Percentiles rank a stretch among this genome's conserved stretches.
phyloP scores from a whole-genome alignment of 1,140 invertebrate species.

The Caligus rogercresseyi region DNA sequence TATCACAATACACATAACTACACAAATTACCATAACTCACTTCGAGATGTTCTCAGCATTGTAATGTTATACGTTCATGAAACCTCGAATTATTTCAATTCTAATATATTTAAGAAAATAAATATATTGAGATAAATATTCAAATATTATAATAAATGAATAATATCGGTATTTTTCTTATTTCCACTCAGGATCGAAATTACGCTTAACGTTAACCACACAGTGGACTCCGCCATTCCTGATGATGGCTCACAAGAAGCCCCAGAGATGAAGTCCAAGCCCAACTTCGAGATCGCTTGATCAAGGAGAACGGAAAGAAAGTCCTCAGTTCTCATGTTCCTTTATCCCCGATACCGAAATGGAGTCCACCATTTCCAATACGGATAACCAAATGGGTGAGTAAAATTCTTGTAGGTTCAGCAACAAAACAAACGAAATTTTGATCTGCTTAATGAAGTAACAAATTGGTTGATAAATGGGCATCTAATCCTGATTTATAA shows the following conservation, averaged over 20 bases:
- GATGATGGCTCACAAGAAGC: slow-evolving; percentile 41
- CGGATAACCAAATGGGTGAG: background rate
- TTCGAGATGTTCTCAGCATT: no score
- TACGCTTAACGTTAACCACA: slow-evolving; percentile 72
- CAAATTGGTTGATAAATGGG: no score
- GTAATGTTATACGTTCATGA: no score
- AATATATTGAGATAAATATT: no score
- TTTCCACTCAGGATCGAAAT: slow-evolving; percentile 39
- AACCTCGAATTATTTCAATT: no score
- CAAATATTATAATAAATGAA: background rate
- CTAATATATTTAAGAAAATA: no score
- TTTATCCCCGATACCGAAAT: slow-evolving; percentile 27
- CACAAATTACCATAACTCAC: no score
- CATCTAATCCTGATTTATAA: no score
- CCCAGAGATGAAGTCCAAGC: slow-evolving; percentile 65
- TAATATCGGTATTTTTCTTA: background rate
- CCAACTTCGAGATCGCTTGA: slow-evolving; percentile 65
- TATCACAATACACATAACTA: no score
- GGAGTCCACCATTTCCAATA: background rate
- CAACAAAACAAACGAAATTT: slow-evolving; percentile 1
- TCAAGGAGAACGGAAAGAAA: slow-evolving; percentile 42
- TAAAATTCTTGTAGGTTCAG: no score
- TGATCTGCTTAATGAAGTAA: no score
- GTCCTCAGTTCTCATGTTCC: slow-evolving; percentile 52
- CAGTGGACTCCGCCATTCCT: slow-evolving; percentile 48